Conservation (phyloP, 2,797 vertebrate genomes). For the Silurus aristotelis region DNA sequence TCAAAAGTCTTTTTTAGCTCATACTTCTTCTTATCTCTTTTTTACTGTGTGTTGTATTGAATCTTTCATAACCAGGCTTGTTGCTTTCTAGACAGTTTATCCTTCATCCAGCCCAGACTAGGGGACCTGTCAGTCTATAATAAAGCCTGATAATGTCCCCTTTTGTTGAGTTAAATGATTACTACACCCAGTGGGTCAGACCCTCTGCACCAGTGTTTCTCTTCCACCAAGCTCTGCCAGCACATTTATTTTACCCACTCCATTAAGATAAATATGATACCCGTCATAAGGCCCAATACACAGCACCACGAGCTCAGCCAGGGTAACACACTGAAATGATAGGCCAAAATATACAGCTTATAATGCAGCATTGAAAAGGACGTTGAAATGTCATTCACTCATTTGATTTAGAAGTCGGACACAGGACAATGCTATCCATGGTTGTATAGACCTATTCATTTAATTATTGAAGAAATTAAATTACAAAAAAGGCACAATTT, state of each 20-base stretch:
- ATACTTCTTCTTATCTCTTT: neutral
- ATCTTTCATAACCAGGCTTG: neutral
- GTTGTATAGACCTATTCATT: neutral
- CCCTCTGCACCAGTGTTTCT: conserved; percentile 44
- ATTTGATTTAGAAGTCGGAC: neutral
- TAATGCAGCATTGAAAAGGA: neutral
- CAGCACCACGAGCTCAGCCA: neutral
- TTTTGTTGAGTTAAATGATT: conserved; percentile 65
- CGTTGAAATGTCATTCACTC: neutral
- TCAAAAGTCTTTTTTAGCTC: neutral
- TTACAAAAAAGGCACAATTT: neutral
- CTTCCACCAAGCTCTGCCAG: conserved; percentile 17
- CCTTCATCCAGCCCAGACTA: conserved; percentile 8
- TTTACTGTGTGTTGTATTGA: neutral
- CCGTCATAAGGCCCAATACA: neutral
- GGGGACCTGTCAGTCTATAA: conserved; percentile 40
- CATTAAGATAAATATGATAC: conserved; percentile 22
- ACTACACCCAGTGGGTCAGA: conserved; percentile 52
- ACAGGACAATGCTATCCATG: neutral
- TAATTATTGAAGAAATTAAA: too few relatives aligned
- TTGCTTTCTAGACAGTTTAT: neutral
- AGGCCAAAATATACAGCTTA: neutral
- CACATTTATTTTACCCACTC: conserved; percentile 23
- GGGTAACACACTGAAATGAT: neutral
- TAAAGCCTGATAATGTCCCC: conserved; percentile 57